phyloP scores from a whole-genome alignment of 2,113 vertebrate species.

The Scopus umbretta region DNA sequence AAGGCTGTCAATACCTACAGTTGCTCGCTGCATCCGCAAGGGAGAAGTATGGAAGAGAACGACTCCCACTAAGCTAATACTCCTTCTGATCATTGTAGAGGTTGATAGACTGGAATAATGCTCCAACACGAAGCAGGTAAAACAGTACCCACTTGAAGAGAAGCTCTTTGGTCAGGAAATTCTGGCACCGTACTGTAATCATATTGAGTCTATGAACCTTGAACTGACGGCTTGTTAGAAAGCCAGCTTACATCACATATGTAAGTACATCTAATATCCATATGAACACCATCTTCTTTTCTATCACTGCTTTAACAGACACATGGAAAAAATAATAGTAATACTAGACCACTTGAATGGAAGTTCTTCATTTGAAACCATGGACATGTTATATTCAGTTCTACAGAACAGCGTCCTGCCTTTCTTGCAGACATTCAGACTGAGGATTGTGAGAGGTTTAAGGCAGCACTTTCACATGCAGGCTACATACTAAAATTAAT shows the following conservation, averaged over 20 bases:
- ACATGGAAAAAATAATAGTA: neutral
- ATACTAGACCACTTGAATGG: neutral
- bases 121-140: neutral
- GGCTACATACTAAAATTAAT: neutral
- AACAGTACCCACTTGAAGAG: neutral
- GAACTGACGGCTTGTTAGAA: neutral
- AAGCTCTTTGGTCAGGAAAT: neutral
- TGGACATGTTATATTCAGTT: neutral
- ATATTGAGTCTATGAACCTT: neutral
- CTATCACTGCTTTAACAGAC: neutral
- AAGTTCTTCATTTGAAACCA: neutral
- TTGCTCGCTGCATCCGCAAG: neutral
- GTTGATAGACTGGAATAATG: neutral
- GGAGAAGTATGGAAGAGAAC: neutral
- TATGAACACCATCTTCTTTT: neutral
- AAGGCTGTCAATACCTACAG: neutral
- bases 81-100: neutral
- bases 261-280: neutral
- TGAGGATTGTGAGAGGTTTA: neutral
- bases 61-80: neutral
- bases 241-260: neutral
- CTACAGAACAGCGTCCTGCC: neutral
- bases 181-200: neutral
- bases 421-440: neutral
- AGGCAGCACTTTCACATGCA: neutral